Conservation (phyloP, 2,113 vertebrate genomes). For the Pteronura brasiliensis region DNA sequence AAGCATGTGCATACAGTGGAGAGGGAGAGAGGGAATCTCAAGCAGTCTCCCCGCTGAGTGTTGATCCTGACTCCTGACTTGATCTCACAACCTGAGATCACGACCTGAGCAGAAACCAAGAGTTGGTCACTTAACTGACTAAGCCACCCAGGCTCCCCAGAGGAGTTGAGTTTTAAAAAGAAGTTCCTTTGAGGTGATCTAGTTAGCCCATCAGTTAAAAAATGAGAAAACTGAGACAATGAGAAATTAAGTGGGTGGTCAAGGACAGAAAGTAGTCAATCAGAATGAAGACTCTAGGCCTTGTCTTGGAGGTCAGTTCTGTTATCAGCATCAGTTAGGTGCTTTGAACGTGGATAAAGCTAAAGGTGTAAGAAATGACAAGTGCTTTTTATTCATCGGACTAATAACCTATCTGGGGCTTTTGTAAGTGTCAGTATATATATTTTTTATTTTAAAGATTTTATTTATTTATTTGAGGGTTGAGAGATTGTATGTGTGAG, state of each 20-base stretch:
- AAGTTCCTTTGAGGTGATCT: neutral
- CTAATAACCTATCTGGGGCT: neutral
- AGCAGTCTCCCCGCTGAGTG: neutral
- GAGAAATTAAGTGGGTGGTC: slow-evolving; percentile 3
- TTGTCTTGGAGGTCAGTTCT: neutral
- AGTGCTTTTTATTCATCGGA: slow-evolving; percentile 3
- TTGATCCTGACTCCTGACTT: neutral
- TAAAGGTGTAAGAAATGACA: neutral
- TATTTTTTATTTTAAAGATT: neutral
- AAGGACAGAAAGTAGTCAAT: neutral
- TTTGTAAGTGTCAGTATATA: neutral
- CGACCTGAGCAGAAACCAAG: neutral
- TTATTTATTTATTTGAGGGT: neutral
- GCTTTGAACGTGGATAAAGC: neutral
- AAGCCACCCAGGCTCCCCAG: neutral
- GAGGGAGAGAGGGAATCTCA: neutral
- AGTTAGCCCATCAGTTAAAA: neutral
- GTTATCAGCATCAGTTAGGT: neutral
- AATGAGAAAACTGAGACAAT: neutral
- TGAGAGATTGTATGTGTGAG: neutral
- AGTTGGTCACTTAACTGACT: neutral
- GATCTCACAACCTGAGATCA: neutral
- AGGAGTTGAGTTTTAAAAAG: neutral
- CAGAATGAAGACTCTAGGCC: neutral
- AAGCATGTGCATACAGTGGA: neutral